These are phyloP conservation scores for Lutraria rhynchaena DNA, from an alignment of 1,140 invertebrate genomes.

Conservation along the genomic window DNA sequence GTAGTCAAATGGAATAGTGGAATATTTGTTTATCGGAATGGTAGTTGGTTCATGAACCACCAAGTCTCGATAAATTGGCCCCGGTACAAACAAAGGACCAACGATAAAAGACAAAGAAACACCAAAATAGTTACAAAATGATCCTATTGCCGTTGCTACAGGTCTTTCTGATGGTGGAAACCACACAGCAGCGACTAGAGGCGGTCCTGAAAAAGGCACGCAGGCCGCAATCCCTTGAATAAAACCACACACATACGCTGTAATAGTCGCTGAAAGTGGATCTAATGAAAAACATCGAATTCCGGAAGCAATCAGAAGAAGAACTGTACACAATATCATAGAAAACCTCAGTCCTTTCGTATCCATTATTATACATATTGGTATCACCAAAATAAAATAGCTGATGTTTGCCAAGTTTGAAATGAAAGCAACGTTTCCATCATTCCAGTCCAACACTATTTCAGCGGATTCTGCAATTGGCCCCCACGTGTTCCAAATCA, in stretches of 20 bases:
- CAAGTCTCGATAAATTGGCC: constrained; percentile 13
- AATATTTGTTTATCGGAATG: not conserved
- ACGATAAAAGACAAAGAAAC: constrained; percentile 70
- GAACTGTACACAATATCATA: constrained; percentile 42
- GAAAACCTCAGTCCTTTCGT: constrained; percentile 62
- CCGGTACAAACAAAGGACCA: constrained; percentile 29
- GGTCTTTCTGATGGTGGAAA: constrained; percentile 76
- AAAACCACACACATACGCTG: constrained; percentile 57
- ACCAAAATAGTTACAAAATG: constrained; percentile 72
- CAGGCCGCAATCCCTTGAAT: constrained; percentile 77
- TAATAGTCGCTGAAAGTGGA: constrained; percentile 21
- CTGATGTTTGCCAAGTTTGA: constrained; percentile 83
- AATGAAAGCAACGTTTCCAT: constrained; percentile 82
- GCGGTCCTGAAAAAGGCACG: constrained; percentile 73
- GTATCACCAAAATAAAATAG: constrained; percentile 82
- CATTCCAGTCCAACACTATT: constrained; percentile 82
- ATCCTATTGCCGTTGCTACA: constrained; percentile 75
- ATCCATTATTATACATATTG: constrained; percentile 82
- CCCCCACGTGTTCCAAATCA: constrained; percentile 84
- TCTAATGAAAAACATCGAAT: constrained; percentile 56
- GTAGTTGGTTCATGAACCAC: no score
- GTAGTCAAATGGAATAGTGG: not conserved
- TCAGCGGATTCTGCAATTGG: constrained; percentile 82
- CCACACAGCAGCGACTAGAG: constrained; percentile 76
- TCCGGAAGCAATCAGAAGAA: constrained; percentile 42